Evolutionary conservation across 2,113 vertebrate genomes (phyloP).

Genomic region (Psettodes erumei): DNA sequence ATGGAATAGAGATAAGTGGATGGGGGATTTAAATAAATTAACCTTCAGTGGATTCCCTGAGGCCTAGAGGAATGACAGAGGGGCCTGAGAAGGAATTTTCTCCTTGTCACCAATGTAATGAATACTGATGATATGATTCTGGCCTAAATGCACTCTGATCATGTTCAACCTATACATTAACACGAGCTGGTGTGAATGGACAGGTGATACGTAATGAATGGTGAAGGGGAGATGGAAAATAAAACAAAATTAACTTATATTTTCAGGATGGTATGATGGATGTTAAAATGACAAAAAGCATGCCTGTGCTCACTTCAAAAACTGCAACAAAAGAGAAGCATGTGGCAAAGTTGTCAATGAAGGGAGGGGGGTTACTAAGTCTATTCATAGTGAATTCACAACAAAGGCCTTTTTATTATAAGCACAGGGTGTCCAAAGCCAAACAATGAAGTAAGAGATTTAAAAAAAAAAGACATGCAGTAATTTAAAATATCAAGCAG

Average conservation of each 20-base stretch:
- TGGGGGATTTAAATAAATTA: conserved; percentile 86
- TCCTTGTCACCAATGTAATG: conserved; percentile 76
- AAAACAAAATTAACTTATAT: conserved; percentile 6
- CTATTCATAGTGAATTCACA: conserved; percentile 9
- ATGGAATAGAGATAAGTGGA: conserved; percentile 84
- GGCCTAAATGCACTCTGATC: conserved; percentile 51
- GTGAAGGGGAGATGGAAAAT: conserved; percentile 6
- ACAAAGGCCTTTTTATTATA: conserved; percentile 11
- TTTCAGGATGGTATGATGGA: not conserved
- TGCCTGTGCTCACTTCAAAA: no score
- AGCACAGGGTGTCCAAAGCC: not conserved
- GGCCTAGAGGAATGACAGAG: conserved; percentile 69
- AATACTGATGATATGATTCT: conserved; percentile 81
- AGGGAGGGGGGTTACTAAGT: not conserved
- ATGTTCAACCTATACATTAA: conserved; percentile 56
- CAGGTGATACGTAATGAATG: conserved; percentile 15
- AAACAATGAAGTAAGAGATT: conserved; percentile 24
- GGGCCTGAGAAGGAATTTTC: conserved; percentile 67
- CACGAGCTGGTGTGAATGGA: conserved; percentile 32
- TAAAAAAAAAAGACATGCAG: conserved; percentile 22
- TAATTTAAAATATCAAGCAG: conserved; percentile 26
- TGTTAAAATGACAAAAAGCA: not conserved
- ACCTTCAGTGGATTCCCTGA: conserved; percentile 81
- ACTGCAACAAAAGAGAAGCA: no score
- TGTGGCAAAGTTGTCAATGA: not conserved